Percentiles rank a stretch among this genome's conserved stretches.
Evolutionary conservation across 2,888 invertebrate species (phyloP).

Genomic region (Apoda limacodes): DNA sequence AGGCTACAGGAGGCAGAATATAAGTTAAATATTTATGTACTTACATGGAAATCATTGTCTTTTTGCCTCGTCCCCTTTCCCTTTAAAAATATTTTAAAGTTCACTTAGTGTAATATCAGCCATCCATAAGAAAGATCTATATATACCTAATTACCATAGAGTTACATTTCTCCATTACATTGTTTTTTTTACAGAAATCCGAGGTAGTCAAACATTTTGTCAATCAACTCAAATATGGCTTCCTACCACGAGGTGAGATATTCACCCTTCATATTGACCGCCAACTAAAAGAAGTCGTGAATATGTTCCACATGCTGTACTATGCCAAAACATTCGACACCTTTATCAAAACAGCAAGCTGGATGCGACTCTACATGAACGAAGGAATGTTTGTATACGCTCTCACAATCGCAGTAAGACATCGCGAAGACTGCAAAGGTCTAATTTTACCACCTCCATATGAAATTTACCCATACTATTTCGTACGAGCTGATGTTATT

Average conservation of each 20-base stretch:
- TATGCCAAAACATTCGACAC: conserved; percentile 64
- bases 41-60: no score
- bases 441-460: conserved; percentile 68
- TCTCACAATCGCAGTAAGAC: conserved; percentile 61
- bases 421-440: conserved; percentile 60
- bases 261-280: conserved; percentile 61
- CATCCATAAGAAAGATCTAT: no score
- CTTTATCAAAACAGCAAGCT: conserved; percentile 61
- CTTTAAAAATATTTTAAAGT: no score
- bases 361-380: conserved; percentile 64
- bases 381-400: conserved; percentile 71
- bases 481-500: conserved; percentile 75
- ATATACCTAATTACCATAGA: no score
- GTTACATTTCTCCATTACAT: conserved; percentile 1
- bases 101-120: no score
- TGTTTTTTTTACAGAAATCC: conserved; percentile 52
- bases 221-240: conserved; percentile 61
- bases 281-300: conserved; percentile 60
- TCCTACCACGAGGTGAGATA: conserved; percentile 66
- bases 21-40: no score
- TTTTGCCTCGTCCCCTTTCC: no score
- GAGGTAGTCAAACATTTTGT: conserved; percentile 71
- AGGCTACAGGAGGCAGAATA: no score
- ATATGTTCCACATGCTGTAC: conserved; percentile 64
- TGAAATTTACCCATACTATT: conserved; percentile 74